These are phyloP conservation scores for Ptychadena robeensis DNA, from an alignment of 2,797 vertebrate species.

Conservation along the genomic window DNA sequence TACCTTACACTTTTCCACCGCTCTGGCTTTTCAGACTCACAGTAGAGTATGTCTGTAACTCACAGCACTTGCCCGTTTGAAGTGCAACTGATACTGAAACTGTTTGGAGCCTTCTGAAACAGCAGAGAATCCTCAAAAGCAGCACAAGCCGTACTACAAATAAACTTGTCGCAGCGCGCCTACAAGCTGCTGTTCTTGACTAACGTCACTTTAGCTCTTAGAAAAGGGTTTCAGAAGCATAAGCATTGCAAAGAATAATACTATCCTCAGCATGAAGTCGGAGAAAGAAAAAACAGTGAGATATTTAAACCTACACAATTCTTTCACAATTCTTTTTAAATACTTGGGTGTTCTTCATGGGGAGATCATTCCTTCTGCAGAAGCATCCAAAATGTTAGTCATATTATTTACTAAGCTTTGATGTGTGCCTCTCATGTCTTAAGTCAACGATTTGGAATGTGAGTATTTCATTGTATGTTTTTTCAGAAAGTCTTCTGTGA, in stretches of 20 bases:
- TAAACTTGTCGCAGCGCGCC: conserved; percentile 76
- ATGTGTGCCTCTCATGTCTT: conserved; percentile 79
- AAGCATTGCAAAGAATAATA: conserved; percentile 92
- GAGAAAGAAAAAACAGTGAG: conserved; percentile 80
- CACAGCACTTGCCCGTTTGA: conserved; percentile 73
- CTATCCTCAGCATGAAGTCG: conserved; percentile 80
- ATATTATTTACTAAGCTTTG: conserved; percentile 86
- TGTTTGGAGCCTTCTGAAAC: conserved; percentile 69
- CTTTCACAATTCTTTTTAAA: conserved; percentile 87
- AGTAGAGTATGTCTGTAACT: conserved; percentile 66
- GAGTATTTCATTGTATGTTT: conserved; percentile 67
- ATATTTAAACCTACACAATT: conserved; percentile 79
- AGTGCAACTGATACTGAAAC: conserved; percentile 75
- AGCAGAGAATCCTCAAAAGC: conserved; percentile 72
- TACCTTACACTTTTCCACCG: conserved; percentile 59
- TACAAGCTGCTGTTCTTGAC: conserved; percentile 67
- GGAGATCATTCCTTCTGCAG: conserved; percentile 72
- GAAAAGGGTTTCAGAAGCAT: conserved; percentile 72
- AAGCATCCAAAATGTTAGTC: conserved; percentile 82
- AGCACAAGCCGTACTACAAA: conserved; percentile 74
- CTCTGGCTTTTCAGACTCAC: conserved; percentile 60
- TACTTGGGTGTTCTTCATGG: conserved; percentile 81
- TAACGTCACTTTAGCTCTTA: conserved; percentile 77
- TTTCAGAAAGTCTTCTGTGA: conserved; percentile 71
- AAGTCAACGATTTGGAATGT: conserved; percentile 80